A percentile compares a stretch with the other conserved stretches of the same genome.
Conservation (phyloP, 1,140 invertebrate genomes). For the Cataglyphis hispanica region DNA sequence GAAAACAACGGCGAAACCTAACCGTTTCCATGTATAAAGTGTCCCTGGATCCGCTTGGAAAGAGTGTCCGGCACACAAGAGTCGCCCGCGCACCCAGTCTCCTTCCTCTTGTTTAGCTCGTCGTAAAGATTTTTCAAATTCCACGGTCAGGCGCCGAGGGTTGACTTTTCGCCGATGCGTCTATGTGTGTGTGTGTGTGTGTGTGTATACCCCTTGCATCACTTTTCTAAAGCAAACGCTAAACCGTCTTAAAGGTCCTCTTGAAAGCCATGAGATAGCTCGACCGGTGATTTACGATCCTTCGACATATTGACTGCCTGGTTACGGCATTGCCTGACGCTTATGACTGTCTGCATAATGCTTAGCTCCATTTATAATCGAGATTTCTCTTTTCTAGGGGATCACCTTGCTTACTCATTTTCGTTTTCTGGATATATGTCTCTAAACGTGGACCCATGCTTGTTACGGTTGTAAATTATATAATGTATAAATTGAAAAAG, state of each 20-base stretch:
- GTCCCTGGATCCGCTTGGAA: conserved; percentile 15
- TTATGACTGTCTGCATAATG: conserved; percentile 72
- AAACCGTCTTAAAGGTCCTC: conserved; percentile 17
- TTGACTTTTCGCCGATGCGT: conserved; percentile 21
- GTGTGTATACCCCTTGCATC: conserved; percentile 18
- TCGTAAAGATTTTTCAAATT: conserved; percentile 54
- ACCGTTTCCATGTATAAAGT: conserved; percentile 56
- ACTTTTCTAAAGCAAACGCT: conserved; percentile 47
- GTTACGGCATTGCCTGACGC: conserved; percentile 75
- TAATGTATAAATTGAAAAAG: conserved; percentile 15
- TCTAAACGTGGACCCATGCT: no score
- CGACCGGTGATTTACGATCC: conserved; percentile 75
- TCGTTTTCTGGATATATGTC: not conserved
- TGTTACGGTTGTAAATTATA: not conserved
- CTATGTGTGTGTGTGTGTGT: not conserved
- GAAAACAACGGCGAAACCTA: conserved; percentile 65
- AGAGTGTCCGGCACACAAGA: conserved; percentile 40
- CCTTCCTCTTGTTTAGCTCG: conserved; percentile 60
- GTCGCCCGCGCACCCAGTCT: conserved; percentile 11
- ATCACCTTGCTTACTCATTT: not conserved
- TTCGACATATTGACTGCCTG: conserved; percentile 73
- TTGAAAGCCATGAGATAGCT: conserved; percentile 54
- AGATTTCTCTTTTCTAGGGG: not conserved
- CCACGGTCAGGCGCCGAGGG: conserved; percentile 53
- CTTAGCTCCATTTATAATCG: conserved; percentile 25